phyloP scores from a whole-genome alignment of 2,888 invertebrate genomes.

The Drosophila trichaetosa region DNA sequence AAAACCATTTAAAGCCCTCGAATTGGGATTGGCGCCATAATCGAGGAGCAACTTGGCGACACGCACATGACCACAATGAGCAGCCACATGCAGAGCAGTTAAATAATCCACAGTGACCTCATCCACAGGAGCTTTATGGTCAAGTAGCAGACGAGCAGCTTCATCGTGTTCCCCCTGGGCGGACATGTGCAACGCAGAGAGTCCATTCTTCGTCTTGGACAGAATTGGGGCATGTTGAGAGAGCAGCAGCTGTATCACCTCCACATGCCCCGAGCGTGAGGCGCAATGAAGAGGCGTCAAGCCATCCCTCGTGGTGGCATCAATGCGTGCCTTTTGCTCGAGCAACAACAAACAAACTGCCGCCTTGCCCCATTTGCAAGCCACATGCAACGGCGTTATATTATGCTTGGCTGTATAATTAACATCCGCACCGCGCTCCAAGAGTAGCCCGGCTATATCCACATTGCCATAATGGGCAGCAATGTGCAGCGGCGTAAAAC shows the following conservation, averaged over 20 bases:
- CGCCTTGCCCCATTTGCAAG: constrained; percentile 99
- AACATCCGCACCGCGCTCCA: constrained; percentile 96
- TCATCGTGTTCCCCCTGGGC: constrained; percentile 99
- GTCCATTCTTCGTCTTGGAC: constrained; percentile 97
- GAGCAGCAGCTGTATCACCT: constrained; percentile 95
- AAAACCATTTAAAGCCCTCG: constrained; percentile 98
- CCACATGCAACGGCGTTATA: constrained; percentile 99
- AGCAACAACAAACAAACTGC: constrained; percentile 96
- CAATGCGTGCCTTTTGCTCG: constrained; percentile 95
- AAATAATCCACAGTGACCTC: constrained; percentile 99
- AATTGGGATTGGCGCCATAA: constrained; percentile 98
- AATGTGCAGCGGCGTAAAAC: constrained; percentile 99
- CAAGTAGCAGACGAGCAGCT: constrained; percentile 95
- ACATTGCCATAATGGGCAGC: constrained; percentile 99
- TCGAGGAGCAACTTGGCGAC: constrained; percentile 97
- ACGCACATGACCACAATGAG: constrained; percentile 96
- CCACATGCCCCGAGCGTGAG: constrained; percentile 97
- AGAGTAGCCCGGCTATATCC: constrained; percentile 94
- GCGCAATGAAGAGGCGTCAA: constrained; percentile 98
- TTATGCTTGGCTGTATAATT: constrained; percentile 98
- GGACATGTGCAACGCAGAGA: constrained; percentile 99
- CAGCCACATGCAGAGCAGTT: constrained; percentile 98
- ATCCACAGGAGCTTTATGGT: constrained; percentile 98
- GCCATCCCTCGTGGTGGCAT: constrained; percentile 97
- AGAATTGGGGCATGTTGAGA: constrained; percentile 96